Percentiles rank a stretch among this genome's conserved stretches.
Conservation (phyloP, 1,140 invertebrate species). For the Bactericera cockerelli region DNA sequence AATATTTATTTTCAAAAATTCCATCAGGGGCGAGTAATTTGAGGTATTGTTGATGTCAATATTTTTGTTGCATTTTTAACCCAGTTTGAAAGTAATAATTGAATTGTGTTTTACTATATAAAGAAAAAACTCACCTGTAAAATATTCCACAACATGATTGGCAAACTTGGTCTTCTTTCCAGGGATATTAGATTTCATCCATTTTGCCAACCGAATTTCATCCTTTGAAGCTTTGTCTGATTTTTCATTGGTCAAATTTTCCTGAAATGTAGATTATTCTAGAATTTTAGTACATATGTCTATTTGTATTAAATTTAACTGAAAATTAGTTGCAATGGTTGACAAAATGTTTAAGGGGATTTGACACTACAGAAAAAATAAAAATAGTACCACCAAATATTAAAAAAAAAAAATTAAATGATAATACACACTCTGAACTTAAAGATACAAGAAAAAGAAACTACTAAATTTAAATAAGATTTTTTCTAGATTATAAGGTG, state of each 20-base stretch:
- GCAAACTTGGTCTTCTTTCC: conserved; percentile 90
- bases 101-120: no score
- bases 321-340: background rate
- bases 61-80: no score
- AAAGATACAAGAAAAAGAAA: no score
- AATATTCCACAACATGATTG: conserved; percentile 92
- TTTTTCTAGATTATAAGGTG: no score
- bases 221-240: conserved; percentile 70
- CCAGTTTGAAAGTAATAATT: no score
- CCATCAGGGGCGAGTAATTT: no score
- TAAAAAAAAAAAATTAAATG: background rate
- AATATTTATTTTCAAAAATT: no score
- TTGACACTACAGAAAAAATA: background rate
- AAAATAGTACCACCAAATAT: background rate
- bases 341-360: background rate
- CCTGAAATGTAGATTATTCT: background rate
- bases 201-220: conserved; percentile 84
- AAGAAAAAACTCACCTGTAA: conserved; percentile 68
- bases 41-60: no score
- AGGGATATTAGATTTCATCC: conserved; percentile 80
- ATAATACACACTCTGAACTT: background rate
- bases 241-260: conserved; percentile 26
- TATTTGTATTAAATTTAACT: no score
- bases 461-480: no score
- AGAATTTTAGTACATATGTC: no score